Evolutionary conservation across 2,113 vertebrate species (phyloP), one percentile per base, ranked within the genome.

Genomic region (Erythrocercus mccallii): DNA sequence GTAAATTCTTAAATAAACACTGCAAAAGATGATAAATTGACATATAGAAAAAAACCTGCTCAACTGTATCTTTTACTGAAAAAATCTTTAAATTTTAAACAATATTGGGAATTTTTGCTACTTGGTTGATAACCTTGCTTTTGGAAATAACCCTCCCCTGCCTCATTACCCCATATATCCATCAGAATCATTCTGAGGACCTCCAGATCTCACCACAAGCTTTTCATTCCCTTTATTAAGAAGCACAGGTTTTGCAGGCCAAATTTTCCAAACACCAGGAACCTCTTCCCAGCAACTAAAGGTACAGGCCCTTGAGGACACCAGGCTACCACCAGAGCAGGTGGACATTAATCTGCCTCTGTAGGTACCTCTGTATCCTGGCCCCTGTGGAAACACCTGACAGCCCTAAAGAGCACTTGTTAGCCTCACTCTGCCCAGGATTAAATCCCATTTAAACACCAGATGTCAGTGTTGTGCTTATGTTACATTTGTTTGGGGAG

Each of bases 401-500:
- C 20, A 17, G 35, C 19, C 50, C 62, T 16, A 9, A 65, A 19
- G 28, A 58, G 9, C 8, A 2, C 38, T 57, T 22, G 15, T 12
- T 81, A 42, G 58, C 40, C 18, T 51, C 57, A 31, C 16, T 2
- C 28, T 11, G 50, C 5, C 31, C 31, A 15, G 44, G 70, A 57
- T 58, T 65, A 65, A 94, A 87, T 84, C 58, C 3, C 28, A 45
- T 81, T 76, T 90, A 71, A 95, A 95, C 98, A 97, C 95, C 97
- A 98, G 98, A 94, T 98, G 98, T 98, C 98, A 98, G 96, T 97
- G 91, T 98, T 98, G 97, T 51, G 97, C 98, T 97, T 92, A 88
- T 54, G 90, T 98, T 98, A 73, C 72, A 85, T 42, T n/a, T 33
- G 38, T 27, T 58, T 31, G 9, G n/a, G 51, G 38, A 37, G 23